Conservation (phyloP, 2,113 vertebrate genomes). For the Seriola rivoliana region DNA sequence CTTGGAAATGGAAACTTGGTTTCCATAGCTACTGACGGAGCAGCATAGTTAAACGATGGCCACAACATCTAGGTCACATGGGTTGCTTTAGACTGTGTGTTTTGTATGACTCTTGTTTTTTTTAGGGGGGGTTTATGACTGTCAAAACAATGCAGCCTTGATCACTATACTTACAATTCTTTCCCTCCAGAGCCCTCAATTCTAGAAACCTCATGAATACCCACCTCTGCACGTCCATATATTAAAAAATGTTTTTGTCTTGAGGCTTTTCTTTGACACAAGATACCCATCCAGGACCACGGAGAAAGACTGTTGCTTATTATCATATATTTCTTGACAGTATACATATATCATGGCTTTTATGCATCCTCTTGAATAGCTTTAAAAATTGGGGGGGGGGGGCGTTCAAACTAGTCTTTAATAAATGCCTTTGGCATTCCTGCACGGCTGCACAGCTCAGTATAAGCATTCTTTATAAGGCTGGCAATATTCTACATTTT, state of each 20-base stretch:
- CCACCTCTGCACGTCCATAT: background rate
- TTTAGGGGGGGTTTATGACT: background rate
- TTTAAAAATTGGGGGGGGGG: too few species aligned
- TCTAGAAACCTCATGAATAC: background rate
- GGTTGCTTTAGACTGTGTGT: slow-evolving; percentile 21
- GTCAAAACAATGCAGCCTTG: background rate
- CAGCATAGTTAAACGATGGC: slow-evolving; percentile 49
- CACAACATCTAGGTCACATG: slow-evolving; percentile 55
- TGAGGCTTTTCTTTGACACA: background rate
- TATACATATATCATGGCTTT: background rate
- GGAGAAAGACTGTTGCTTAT: background rate
- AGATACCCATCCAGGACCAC: background rate
- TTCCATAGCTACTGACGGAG: slow-evolving; percentile 76
- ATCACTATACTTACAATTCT: background rate
- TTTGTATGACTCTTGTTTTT: background rate
- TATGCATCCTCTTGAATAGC: background rate
- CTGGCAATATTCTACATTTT: background rate
- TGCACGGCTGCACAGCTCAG: background rate
- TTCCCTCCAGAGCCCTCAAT: too few species aligned
- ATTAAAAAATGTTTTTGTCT: background rate
- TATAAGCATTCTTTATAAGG: background rate
- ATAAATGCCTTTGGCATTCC: background rate
- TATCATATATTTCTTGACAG: background rate
- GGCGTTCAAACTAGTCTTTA: too few species aligned
- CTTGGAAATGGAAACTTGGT: slow-evolving; percentile 65